A percentile compares a stretch with the other conserved stretches of the same genome.
phyloP scores from a whole-genome alignment of 2,797 vertebrate genomes.

The Petrocephalus schoutedeni region DNA sequence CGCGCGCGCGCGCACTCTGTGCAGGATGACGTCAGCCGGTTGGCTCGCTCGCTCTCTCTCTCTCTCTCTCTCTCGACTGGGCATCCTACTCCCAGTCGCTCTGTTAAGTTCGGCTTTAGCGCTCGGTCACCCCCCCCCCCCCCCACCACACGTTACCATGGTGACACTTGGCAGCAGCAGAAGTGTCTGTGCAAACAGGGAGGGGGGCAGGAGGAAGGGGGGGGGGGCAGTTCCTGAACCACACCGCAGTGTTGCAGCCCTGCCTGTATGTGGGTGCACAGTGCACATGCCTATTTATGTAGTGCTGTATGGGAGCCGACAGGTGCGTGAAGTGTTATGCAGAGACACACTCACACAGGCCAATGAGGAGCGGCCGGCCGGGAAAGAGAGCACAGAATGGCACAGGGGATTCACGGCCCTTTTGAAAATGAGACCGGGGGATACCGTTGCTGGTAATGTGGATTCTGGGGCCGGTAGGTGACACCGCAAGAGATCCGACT shows the following conservation, averaged over 20 bases:
- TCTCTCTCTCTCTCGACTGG: not conserved
- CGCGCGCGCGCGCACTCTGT: not conserved
- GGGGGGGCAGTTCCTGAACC: not conserved
- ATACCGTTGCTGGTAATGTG: not conserved
- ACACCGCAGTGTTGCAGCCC: not conserved
- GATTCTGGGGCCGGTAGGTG: not conserved
- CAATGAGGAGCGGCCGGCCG: not conserved
- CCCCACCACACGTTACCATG: constrained; percentile 18
- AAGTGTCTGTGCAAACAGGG: constrained; percentile 18
- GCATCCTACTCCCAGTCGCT: not conserved
- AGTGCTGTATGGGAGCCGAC: not conserved
- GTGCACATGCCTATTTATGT: not conserved
- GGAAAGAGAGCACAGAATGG: not conserved
- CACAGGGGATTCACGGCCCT: not conserved
- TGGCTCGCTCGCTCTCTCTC: not conserved
- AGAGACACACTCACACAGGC: not conserved
- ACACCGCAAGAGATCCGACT: not conserved
- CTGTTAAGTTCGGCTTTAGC: not conserved
- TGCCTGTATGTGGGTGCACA: constrained; percentile 1
- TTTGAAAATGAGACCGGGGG: not conserved
- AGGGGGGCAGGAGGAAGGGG: not conserved
- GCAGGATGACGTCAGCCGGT: not conserved
- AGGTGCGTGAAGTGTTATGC: not conserved
- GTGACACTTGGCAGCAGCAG: not conserved
- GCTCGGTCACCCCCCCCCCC: not conserved